A percentile compares a stretch with the other conserved stretches of the same genome.
These are phyloP conservation scores for Formicarius rufipectus DNA, from an alignment of 2,113 vertebrate species.

Conservation along the genomic window DNA sequence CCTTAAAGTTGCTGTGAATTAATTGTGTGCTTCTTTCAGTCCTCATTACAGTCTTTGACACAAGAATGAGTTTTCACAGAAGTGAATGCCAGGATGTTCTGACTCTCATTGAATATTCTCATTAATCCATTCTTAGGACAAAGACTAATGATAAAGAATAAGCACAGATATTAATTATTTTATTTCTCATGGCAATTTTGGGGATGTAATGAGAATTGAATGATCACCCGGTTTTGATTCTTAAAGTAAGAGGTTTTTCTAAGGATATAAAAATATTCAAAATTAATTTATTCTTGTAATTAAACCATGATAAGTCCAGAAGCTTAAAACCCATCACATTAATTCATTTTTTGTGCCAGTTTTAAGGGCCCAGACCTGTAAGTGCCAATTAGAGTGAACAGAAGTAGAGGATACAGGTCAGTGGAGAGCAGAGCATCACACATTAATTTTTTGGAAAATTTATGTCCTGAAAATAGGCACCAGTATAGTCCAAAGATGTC, in stretches of 20 bases:
- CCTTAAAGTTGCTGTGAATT: slow-evolving; percentile 17
- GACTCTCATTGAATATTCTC: slow-evolving; percentile 58
- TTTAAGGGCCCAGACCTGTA: slow-evolving; percentile 26
- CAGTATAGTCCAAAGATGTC: neutral
- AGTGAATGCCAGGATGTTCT: slow-evolving; percentile 25
- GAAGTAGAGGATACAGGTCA: slow-evolving; percentile 10
- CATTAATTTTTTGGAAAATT: neutral
- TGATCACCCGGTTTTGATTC: neutral
- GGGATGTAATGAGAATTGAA: slow-evolving; percentile 41
- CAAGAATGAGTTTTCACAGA: slow-evolving; percentile 17
- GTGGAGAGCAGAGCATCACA: neutral
- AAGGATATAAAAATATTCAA: slow-evolving; percentile 39
- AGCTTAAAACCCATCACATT: slow-evolving; percentile 48
- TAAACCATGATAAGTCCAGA: slow-evolving; percentile 46
- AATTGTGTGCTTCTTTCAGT: slow-evolving; percentile 42
- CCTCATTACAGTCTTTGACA: slow-evolving; percentile 51
- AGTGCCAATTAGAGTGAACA: slow-evolving; percentile 21
- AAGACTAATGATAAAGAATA: slow-evolving; percentile 45
- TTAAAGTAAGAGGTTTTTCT: neutral
- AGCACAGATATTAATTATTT: slow-evolving; percentile 50
- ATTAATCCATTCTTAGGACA: slow-evolving; percentile 59
- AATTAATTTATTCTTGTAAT: slow-evolving; percentile 60
- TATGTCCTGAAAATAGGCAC: neutral
- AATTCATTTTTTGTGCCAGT: slow-evolving; percentile 33
- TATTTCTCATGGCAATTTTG: slow-evolving; percentile 48